These are phyloP conservation scores for Diplolepis rosae DNA, from an alignment of 2,888 invertebrate genomes.

Conservation along the genomic window DNA sequence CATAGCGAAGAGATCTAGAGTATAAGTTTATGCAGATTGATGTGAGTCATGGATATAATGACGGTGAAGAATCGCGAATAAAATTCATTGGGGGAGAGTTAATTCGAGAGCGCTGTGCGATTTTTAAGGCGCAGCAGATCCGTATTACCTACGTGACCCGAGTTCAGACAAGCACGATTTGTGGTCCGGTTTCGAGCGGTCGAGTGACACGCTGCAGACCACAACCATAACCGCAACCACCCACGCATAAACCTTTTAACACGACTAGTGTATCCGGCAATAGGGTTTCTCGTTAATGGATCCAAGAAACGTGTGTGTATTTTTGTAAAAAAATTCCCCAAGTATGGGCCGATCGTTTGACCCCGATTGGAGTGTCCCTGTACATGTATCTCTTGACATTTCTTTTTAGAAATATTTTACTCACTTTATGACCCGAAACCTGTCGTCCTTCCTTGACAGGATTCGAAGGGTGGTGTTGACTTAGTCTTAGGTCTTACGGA, in stretches of 20 bases:
- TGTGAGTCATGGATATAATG: slow-evolving; percentile 10
- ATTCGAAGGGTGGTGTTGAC: not conserved
- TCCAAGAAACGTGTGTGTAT: slow-evolving; percentile 36
- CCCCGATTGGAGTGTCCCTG: slow-evolving; percentile 16
- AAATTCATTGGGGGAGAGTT: not conserved
- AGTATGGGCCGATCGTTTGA: slow-evolving; percentile 19
- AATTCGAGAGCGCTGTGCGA: slow-evolving; percentile 1
- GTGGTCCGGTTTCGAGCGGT: slow-evolving; percentile 55
- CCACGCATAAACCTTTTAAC: slow-evolving; percentile 60
- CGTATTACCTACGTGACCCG: slow-evolving; percentile 50
- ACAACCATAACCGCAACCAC: slow-evolving; percentile 55
- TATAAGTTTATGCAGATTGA: slow-evolving; percentile 1
- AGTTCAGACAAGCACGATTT: slow-evolving; percentile 53
- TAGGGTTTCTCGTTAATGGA: slow-evolving; percentile 46
- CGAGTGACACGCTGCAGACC: slow-evolving; percentile 62
- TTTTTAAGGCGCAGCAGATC: slow-evolving; percentile 14
- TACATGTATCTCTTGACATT: not conserved
- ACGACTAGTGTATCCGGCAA: slow-evolving; percentile 48
- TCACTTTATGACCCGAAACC: slow-evolving; percentile 13
- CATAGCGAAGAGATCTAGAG: not conserved
- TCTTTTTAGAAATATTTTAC: slow-evolving; percentile 19
- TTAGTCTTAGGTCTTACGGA: not conserved
- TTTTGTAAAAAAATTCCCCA: slow-evolving; percentile 46
- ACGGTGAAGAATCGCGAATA: not conserved
- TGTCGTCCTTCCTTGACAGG: slow-evolving; percentile 1